Evolutionary conservation across 2,113 vertebrate genomes (phyloP).

Genomic region (Gavialis gangeticus): DNA sequence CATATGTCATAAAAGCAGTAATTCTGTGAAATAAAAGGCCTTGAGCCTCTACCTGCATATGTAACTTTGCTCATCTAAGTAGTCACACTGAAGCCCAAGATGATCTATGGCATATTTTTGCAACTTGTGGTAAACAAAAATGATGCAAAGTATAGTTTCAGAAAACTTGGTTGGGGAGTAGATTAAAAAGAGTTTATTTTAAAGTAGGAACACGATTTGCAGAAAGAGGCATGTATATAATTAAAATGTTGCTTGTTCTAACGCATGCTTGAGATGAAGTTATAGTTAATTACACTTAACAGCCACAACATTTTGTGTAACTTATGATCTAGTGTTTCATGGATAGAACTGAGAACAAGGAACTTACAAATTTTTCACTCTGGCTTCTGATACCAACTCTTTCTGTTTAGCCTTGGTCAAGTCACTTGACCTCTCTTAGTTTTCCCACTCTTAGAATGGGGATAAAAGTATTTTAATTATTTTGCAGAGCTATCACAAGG

Average conservation of each 20-base stretch:
- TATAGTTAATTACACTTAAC: neutral
- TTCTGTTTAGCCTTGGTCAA: neutral
- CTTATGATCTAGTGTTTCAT: neutral
- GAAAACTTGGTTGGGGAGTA: neutral
- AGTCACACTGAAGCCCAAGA: neutral
- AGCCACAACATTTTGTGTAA: neutral
- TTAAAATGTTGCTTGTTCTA: neutral
- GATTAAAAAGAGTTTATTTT: neutral
- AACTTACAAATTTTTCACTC: neutral
- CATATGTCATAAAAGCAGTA: conserved; percentile 17
- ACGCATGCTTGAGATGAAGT: neutral
- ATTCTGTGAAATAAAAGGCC: rapidly evolving
- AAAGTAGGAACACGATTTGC: neutral
- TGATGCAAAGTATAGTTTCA: neutral
- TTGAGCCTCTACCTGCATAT: rapidly evolving
- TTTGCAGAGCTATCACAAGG: neutral
- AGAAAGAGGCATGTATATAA: neutral
- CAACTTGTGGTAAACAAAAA: neutral
- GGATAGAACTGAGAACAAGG: neutral
- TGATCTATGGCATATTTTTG: neutral
- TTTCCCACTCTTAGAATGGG: neutral
- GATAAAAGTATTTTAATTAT: neutral
- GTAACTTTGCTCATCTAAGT: neutral
- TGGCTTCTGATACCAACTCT: neutral
- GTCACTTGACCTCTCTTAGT: rapidly evolving